Evolutionary conservation across 2,888 invertebrate genomes (phyloP).

Genomic region (Eulithis prunata): DNA sequence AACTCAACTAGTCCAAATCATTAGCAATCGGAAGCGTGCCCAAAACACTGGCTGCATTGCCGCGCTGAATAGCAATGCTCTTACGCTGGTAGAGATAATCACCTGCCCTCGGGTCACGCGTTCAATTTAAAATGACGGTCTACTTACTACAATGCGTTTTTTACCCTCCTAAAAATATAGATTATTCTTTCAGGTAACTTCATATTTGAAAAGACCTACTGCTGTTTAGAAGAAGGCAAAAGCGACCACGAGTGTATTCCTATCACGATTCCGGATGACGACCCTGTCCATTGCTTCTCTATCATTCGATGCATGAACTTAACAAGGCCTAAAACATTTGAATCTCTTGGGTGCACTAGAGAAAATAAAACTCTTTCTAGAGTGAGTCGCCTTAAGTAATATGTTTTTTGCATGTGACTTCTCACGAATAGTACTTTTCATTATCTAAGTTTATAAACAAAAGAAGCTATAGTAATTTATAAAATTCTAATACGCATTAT

Average conservation of each 20-base stretch:
- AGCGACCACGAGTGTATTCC: background rate
- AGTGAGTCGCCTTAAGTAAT: background rate
- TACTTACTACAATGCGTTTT: background rate
- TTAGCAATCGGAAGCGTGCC: too few species aligned
- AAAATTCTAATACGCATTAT: too few species aligned
- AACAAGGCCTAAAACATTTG: background rate
- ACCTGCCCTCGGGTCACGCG: too few species aligned
- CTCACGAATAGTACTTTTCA: too few species aligned
- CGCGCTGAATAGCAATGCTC: too few species aligned
- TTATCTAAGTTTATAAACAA: too few species aligned
- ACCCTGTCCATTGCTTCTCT: background rate
- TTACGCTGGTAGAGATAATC: too few species aligned
- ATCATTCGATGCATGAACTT: background rate
- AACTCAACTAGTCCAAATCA: too few species aligned
- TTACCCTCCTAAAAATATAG: background rate
- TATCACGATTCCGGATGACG: background rate
- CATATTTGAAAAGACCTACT: slow-evolving; percentile 30
- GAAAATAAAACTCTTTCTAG: background rate
- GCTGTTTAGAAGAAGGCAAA: background rate
- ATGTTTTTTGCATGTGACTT: too few species aligned
- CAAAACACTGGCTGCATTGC: too few species aligned
- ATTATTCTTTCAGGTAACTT: background rate
- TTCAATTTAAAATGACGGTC: too few species aligned
- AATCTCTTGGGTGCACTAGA: background rate
- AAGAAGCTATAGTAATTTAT: too few species aligned